Conservation (phyloP, 2,888 invertebrate species). For the Metacarcinus magister region DNA sequence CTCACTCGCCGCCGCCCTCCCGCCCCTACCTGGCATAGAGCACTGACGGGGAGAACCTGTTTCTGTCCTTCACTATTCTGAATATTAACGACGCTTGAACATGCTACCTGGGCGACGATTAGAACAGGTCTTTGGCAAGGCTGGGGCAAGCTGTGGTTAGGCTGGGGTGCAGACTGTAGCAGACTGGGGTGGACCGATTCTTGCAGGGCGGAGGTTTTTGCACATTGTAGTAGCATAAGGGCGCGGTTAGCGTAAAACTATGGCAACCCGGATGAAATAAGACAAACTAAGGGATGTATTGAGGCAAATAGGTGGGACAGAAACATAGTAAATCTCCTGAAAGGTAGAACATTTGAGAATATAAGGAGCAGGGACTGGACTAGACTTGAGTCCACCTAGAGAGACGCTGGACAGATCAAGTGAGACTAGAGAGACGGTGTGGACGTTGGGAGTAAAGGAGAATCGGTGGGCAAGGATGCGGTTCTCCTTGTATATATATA, state of each 20-base stretch:
- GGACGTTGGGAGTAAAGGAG: neutral
- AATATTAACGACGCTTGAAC: conserved; percentile 51
- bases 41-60: conserved; percentile 42
- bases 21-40: conserved; percentile 51
- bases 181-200: neutral
- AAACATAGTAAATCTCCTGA: neutral
- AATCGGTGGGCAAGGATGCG: neutral
- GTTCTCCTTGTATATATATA: neutral
- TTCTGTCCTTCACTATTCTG: conserved; percentile 53
- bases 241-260: neutral
- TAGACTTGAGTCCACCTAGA: neutral
- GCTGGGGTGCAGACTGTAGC: conserved; percentile 13
- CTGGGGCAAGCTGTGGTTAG: neutral
- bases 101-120: conserved; percentile 53
- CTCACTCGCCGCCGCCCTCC: conserved; percentile 31
- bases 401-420: neutral
- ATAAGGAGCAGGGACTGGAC: neutral
- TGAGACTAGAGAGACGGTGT: neutral
- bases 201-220: neutral
- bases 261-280: neutral
- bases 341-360: neutral
- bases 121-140: conserved; percentile 20
- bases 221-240: neutral
- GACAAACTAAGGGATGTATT: neutral
- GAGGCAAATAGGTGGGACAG: neutral